phyloP scores from a whole-genome alignment of 1,140 invertebrate genomes.

The Listronotus bonariensis region DNA sequence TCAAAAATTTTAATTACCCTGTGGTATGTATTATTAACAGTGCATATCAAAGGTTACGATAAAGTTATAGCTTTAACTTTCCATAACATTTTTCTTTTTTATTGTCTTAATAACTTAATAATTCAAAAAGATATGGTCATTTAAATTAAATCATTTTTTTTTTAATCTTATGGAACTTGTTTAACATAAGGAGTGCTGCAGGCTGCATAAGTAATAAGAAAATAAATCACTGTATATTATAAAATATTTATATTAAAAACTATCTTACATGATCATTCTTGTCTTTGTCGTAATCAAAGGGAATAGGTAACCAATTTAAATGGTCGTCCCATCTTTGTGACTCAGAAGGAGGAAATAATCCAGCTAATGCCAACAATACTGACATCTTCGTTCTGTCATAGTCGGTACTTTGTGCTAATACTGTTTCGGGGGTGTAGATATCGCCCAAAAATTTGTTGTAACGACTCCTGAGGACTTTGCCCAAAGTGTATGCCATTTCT shows the following conservation, averaged over 20 bases:
- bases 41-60: too few species aligned
- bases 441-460: slow-evolving; percentile 66
- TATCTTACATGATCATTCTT: slow-evolving; percentile 59
- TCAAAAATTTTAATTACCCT: too few species aligned
- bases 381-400: slow-evolving; percentile 67
- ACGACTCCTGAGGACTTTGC: slow-evolving; percentile 63
- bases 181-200: too few species aligned
- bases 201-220: too few species aligned
- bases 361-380: slow-evolving; percentile 60
- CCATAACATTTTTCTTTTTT: too few species aligned
- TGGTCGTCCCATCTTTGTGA: slow-evolving; percentile 57
- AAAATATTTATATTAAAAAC: background rate
- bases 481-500: slow-evolving; percentile 65
- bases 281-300: slow-evolving; percentile 56
- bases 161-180: too few species aligned
- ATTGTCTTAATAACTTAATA: too few species aligned
- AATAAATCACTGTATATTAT: too few species aligned
- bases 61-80: too few species aligned
- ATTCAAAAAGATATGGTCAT: too few species aligned
- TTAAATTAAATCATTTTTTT: too few species aligned
- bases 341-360: slow-evolving; percentile 54
- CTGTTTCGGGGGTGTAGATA: slow-evolving; percentile 61
- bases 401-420: slow-evolving; percentile 50
- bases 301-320: slow-evolving; percentile 62
- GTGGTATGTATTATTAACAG: too few species aligned